Evolutionary conservation across 2,888 invertebrate genomes (phyloP), one percentile per base, ranked within the genome.

Genomic region (Drosophila kuntzei): DNA sequence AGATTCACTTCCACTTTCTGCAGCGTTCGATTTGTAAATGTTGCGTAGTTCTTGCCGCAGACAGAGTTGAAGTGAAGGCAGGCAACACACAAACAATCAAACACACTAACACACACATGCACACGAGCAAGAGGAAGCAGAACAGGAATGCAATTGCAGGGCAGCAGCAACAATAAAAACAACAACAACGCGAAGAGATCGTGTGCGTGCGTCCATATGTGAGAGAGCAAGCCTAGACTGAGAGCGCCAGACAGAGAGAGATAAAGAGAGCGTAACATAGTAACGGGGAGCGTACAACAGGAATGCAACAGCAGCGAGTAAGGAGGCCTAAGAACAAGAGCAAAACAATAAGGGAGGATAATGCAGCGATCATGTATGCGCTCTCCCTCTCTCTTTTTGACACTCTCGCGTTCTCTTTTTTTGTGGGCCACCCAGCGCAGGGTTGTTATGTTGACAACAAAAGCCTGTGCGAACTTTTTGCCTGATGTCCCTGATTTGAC

Each of bases 1-100:
- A 78, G 74, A 78, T 74, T 81, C 85, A 85, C 85, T 85, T 85
- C 89, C 89, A 90, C 90, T 90, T 90, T 89, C 90, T 87, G 90
- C 90, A 71, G 90, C 89, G 90, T 85, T 86, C 90, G 79, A 71
- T 91, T 91, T 77, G 87, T 89, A 89, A 90, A 91, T 90, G 91
- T 89, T 90, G 89, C 88, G 83, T 89, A 82, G 72, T 82, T 80
- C 80, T 83, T 76, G 67, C n/a, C 62, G 73, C 74, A 68, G 63
- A 57, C 63, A 50, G 63, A 50, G 69, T 57, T 55, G 46, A 51
- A 68, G 46, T 72, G 57, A 71, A 50, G 44, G 46, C 46, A 47
- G 46, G 34, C 61, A 37, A 20, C 54, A 39, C 22, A 59, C 27
- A 11, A 8, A 49, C 46, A 49, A 34, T 44, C 46, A 57, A 32